phyloP scores from a whole-genome alignment of 2,797 vertebrate species.

The Austrolebias charrua region DNA sequence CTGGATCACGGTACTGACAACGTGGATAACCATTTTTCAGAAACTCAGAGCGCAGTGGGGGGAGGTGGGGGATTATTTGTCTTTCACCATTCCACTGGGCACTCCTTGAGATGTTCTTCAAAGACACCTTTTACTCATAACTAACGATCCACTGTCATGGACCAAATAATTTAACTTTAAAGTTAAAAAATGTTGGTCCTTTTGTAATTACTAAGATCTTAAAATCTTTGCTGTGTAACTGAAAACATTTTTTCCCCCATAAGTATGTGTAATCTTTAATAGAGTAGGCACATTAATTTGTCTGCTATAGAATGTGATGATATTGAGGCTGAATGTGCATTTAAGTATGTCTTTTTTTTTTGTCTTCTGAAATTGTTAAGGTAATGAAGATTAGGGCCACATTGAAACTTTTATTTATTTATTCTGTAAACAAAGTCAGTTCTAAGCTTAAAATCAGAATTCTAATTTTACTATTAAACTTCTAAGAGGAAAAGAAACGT shows the following conservation, averaged over 20 bases:
- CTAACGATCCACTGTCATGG: constrained; percentile 34
- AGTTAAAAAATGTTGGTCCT: constrained; percentile 17
- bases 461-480: too few species aligned
- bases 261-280: constrained; percentile 8
- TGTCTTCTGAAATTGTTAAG: constrained; percentile 9
- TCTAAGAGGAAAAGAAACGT: too few species aligned
- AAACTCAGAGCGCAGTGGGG: constrained; percentile 89
- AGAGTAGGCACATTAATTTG: background rate
- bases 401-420: too few species aligned
- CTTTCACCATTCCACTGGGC: constrained; percentile 91
- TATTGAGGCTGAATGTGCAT: constrained; percentile 10
- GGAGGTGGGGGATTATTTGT: constrained; percentile 88
- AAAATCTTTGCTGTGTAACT: constrained; percentile 13
- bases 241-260: constrained; percentile 8
- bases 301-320: constrained; percentile 9
- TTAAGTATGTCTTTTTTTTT: constrained; percentile 9
- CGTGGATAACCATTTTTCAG: constrained; percentile 92
- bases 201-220: constrained; percentile 15
- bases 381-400: too few species aligned
- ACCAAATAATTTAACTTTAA: constrained; percentile 38
- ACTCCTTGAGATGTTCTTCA: constrained; percentile 75
- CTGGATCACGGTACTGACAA: constrained; percentile 88
- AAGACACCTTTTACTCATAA: constrained; percentile 23
- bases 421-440: too few species aligned
- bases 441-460: too few species aligned